phyloP scores from a whole-genome alignment of 2,888 invertebrate genomes.

The Himalopsyche japonica region DNA sequence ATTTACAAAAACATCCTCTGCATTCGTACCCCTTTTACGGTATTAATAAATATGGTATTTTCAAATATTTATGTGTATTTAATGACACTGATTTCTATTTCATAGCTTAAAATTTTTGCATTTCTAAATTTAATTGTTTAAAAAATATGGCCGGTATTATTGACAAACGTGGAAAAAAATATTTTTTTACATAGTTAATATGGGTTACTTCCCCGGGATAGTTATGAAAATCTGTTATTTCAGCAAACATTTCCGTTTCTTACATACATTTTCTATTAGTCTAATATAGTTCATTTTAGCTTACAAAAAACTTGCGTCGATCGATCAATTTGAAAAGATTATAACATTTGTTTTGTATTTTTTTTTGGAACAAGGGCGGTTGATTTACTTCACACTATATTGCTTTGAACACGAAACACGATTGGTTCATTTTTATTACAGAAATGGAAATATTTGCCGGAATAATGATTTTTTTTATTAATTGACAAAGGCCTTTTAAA shows the following conservation, averaged over 20 bases:
- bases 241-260: background rate
- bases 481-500: background rate
- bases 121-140: background rate
- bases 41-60: background rate
- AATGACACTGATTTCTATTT: background rate
- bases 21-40: background rate
- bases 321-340: too few species aligned
- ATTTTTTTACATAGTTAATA: slow-evolving; percentile 4
- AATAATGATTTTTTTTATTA: background rate
- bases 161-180: background rate
- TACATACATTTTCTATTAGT: too few species aligned
- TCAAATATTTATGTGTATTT: background rate
- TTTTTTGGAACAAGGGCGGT: too few species aligned
- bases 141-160: background rate
- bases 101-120: background rate
- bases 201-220: background rate
- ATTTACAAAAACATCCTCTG: too few species aligned
- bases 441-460: background rate
- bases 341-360: too few species aligned
- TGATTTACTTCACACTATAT: too few species aligned
- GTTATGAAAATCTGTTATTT: background rate
- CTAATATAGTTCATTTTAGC: too few species aligned
- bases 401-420: too few species aligned
- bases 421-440: background rate
- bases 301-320: too few species aligned